phyloP scores from a whole-genome alignment of 2,888 invertebrate species.

The Phorcus lineatus region DNA sequence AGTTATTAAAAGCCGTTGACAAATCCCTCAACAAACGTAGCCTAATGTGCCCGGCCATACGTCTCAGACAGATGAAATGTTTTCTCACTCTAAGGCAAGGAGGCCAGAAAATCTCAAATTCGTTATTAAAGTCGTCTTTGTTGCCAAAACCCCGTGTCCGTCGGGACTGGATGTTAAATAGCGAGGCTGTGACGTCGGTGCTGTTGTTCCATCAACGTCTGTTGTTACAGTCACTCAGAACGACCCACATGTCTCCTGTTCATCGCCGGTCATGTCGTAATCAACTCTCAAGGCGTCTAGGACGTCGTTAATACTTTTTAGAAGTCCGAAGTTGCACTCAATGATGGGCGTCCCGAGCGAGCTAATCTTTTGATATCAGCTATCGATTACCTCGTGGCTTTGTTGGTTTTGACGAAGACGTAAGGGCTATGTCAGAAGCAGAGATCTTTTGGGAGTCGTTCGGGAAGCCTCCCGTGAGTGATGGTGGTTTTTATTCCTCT shows the following conservation, averaged over 20 bases:
- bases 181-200: too few species aligned
- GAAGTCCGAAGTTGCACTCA: neutral
- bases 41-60: too few species aligned
- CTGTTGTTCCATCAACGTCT: neutral
- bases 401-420: neutral
- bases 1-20: too few species aligned
- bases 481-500: neutral
- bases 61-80: neutral
- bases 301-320: conserved; percentile 2
- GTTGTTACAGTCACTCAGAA: neutral
- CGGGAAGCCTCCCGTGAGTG: neutral
- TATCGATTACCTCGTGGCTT: conserved; percentile 13
- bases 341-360: neutral
- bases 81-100: neutral
- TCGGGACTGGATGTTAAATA: too few species aligned
- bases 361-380: conserved; percentile 14
- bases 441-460: neutral
- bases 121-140: too few species aligned
- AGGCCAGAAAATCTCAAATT: neutral
- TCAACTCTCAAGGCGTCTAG: neutral
- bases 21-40: too few species aligned
- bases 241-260: neutral
- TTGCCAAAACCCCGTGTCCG: too few species aligned
- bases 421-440: conserved; percentile 4
- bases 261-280: conserved; percentile 10